Base-by-base conservation (phyloP, 2,113 vertebrate species). In the Lynx canadensis region DNA sequence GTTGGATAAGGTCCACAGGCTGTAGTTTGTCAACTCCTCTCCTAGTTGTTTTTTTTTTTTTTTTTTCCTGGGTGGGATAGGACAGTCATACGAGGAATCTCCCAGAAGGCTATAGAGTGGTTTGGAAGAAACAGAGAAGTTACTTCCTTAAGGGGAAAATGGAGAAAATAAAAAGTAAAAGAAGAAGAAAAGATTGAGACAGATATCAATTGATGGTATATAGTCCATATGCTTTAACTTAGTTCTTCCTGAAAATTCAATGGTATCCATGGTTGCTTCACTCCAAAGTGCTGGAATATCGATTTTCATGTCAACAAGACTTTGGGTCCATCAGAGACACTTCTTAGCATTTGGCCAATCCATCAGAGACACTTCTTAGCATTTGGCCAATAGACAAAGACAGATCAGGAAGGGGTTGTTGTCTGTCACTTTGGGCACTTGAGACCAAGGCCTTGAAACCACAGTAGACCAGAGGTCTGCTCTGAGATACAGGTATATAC, bases 111-210 rank as follows among this genome's bases (percentile, higher is more conserved):
- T 81, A 31, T 5, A 23, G 29, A 31, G 15, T 81, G n/a, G 1
- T 73, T 91, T 95, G 31, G 33, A 90, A 87, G 88, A 90, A 66
- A n/a, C 8, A n/a, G 31, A 31, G 45, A 74, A 16, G 29, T 66
- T 13, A 25, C 65, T 89, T 90, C 29, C 6, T 82, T 48, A 48
- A 31, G 41, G 60, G 1, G 1, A 0, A 73, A 57, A 79, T 73
- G 31, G 18, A 66, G 16, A 52, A 95, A 38, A 41, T 66, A 45
- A 50, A 68, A 50, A 23, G 18, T 86, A 31, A 73, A 65, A 74
- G 57, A 48, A 83, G 31, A 71, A 50, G 29, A 27, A 68, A 78
- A 38, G 55, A 69, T 66, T 25, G 25, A 81, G 36, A 71, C 15
- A 36, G 18, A 1, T 31, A 3, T 21, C n/a, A 14, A 1, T 31